Evolutionary conservation across 2,797 vertebrate species (phyloP), one percentile per base, ranked within the genome.

Genomic region (Chlorospingus flavigularis): DNA sequence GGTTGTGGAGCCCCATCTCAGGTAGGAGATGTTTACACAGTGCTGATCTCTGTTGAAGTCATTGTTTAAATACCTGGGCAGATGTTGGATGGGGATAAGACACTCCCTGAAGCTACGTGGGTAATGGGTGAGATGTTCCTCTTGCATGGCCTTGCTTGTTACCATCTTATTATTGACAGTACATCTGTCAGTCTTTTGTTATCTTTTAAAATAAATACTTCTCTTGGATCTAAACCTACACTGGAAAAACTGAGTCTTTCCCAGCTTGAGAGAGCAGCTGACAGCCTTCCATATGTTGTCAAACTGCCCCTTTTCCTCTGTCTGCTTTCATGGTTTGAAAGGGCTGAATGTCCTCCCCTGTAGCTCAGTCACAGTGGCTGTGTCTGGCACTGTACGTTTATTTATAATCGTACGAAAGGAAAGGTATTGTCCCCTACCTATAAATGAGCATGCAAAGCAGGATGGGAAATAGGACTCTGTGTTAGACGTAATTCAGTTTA

Each of bases 131-230:
- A 85, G 48, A 89, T 1, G 2, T 77, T 85, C 63, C 18, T 70
- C 37, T 78, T 85, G 61, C 65, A 18, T 51, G 60, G 84, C 73
- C 39, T 87, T 71, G 43, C 33, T 62, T 82, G 42, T 89, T 93
- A 37, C 50, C 68, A 28, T 54, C 72, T 67, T 81, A 33, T 62
- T 91, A 70, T 78, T 25, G 31, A 71, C 55, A 71, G 8, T 17
- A 17, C 30, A 53, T 53, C 61, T 70, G 19, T 66, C n/a, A 80
- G 53, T 79, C 40, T 51, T 90, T 91, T 76, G n/a, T 91, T 88
- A 60, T 84, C 55, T 90, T 84, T 80, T 45, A 92, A 94, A 95
- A 75, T 82, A 95, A 91, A 88, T 60, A 82, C 90, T 94, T 85
- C 20, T 84, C 57, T 80, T 91, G 92, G 45, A 77, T 51, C 80